phyloP scores from a whole-genome alignment of 92 coral and sea anemone genomes.

The Nematostella vectensis region DNA sequence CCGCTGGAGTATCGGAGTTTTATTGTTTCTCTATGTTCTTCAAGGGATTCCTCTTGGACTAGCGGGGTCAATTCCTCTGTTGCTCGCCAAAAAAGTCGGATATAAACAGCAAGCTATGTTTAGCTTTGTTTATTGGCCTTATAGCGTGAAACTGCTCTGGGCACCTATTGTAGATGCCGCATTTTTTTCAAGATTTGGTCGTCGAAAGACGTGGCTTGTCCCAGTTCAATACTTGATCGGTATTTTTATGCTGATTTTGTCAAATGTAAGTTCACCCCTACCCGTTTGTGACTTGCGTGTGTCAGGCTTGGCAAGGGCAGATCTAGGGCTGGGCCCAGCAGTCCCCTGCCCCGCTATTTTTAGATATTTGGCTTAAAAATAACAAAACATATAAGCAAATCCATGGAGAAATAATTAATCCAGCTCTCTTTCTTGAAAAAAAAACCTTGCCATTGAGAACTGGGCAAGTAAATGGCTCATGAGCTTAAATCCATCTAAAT shows the following conservation, averaged over 20 bases:
- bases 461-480: too few species aligned
- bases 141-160: constrained; percentile 88
- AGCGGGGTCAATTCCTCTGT: constrained; percentile 86
- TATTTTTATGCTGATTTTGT: constrained; percentile 63
- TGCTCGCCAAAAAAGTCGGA: constrained; percentile 69
- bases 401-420: too few species aligned
- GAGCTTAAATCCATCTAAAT: too few species aligned
- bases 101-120: constrained; percentile 91
- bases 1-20: constrained; percentile 59
- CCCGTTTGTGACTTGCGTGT: too few species aligned
- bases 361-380: too few species aligned
- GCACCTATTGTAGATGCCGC: constrained; percentile 95
- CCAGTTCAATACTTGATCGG: constrained; percentile 91
- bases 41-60: constrained; percentile 93
- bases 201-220: constrained; percentile 89
- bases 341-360: too few species aligned
- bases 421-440: too few species aligned
- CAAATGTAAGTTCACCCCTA: constrained; percentile 43
- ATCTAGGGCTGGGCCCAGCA: too few species aligned
- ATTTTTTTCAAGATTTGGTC: constrained; percentile 73
- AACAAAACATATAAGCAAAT: too few species aligned
- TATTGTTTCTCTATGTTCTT: constrained; percentile 66
- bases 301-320: too few species aligned
- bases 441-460: too few species aligned
- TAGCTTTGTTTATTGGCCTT: constrained; percentile 97